A percentile compares a stretch with the other conserved stretches of the same genome.
phyloP scores from a whole-genome alignment of 1,140 invertebrate genomes.

The Sarcophaga peregrina region DNA sequence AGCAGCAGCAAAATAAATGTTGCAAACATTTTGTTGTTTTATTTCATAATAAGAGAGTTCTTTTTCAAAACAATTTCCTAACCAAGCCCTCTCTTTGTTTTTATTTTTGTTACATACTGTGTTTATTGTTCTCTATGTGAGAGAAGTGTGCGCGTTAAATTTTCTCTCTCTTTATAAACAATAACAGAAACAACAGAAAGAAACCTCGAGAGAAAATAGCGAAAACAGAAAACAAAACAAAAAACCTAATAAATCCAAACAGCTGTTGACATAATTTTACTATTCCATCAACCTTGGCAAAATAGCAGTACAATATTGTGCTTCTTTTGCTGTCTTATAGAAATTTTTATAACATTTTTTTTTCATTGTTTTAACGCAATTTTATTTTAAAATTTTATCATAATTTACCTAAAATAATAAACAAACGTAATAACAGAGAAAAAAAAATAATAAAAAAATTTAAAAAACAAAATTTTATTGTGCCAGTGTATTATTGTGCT shows the following conservation, averaged over 20 bases:
- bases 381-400: too few relatives aligned
- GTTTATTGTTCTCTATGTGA: background rate
- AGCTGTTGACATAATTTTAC: conserved; percentile 40
- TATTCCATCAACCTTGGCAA: conserved; percentile 37
- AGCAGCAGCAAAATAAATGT: conserved; percentile 15
- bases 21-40: conserved; percentile 32
- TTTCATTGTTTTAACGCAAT: too few relatives aligned
- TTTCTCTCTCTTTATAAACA: background rate
- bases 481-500: too few relatives aligned
- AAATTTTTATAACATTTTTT: too few relatives aligned
- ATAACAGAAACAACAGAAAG: background rate
- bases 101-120: background rate
- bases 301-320: conserved; percentile 29
- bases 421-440: too few relatives aligned
- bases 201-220: background rate
- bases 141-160: background rate
- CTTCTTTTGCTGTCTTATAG: too few relatives aligned
- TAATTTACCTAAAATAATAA: too few relatives aligned
- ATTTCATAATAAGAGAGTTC: background rate
- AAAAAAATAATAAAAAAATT: too few relatives aligned
- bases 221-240: conserved; percentile 30
- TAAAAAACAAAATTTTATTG: too few relatives aligned
- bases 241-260: conserved; percentile 7
- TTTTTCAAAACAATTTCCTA: background rate
- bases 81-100: conserved; percentile 4